These are phyloP conservation scores for Parapsyche elsis DNA, from an alignment of 1,140 invertebrate species.

Conservation along the genomic window DNA sequence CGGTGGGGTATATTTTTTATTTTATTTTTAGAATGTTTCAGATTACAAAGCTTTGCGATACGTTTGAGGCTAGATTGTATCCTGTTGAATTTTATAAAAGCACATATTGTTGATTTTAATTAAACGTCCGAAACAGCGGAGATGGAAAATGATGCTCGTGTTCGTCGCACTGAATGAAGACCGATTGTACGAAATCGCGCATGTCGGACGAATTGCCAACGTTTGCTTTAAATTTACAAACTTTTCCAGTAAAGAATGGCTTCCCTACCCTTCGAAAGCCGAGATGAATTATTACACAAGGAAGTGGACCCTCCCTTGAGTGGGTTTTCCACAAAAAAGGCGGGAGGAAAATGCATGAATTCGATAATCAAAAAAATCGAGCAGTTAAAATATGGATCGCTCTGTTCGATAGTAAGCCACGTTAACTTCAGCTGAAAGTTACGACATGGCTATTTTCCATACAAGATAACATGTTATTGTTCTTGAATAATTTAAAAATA, in stretches of 20 bases:
- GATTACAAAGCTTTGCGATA: too few relatives aligned
- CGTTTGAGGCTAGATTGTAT: too few relatives aligned
- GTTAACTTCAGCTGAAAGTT: too few relatives aligned
- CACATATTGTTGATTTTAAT: too few relatives aligned
- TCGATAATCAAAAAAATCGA: constrained; percentile 21
- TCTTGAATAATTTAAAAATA: background rate
- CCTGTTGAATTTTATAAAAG: too few relatives aligned
- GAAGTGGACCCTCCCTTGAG: constrained; percentile 6
- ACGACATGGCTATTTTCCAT: too few relatives aligned
- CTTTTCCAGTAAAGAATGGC: constrained; percentile 4
- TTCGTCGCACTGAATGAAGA: background rate
- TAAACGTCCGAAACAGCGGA: too few relatives aligned
- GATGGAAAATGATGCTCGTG: too few relatives aligned
- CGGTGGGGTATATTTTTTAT: too few relatives aligned
- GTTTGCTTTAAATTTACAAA: constrained; percentile 29
- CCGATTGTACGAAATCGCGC: background rate
- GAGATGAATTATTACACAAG: background rate
- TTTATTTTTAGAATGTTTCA: too few relatives aligned
- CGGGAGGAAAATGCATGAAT: background rate
- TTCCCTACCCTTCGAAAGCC: background rate
- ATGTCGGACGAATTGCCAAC: constrained; percentile 9
- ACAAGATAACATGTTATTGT: background rate
- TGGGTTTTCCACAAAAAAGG: background rate
- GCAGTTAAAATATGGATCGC: background rate
- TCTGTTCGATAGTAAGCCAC: too few relatives aligned